phyloP scores from a whole-genome alignment of 2,797 vertebrate genomes.

The Dermochelys coriacea region DNA sequence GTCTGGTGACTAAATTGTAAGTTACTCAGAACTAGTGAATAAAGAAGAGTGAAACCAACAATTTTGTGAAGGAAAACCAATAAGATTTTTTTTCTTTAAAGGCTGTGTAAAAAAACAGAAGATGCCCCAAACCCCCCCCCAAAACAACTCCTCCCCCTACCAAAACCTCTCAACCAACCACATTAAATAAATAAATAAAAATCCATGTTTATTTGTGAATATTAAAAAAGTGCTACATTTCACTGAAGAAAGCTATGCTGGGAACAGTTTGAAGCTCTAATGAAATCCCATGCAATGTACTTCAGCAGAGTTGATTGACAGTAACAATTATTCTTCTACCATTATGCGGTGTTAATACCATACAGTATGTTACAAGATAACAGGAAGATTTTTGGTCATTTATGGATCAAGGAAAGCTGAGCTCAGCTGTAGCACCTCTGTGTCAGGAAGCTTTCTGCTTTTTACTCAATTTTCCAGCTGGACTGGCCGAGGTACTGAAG shows the following conservation, averaged over 20 bases:
- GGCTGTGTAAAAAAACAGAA: neutral
- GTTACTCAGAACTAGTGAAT: accelerated
- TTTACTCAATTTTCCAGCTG: neutral
- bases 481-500: neutral
- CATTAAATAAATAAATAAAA: neutral
- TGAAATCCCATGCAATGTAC: neutral
- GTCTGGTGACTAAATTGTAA: accelerated
- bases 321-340: neutral
- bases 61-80: accelerated
- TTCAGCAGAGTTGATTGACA: neutral
- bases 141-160: neutral
- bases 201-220: neutral
- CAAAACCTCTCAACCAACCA: neutral
- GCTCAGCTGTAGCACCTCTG: neutral
- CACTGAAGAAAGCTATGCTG: neutral
- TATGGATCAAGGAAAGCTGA: neutral
- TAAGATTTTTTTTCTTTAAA: accelerated
- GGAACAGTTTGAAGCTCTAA: neutral
- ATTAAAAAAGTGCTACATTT: neutral
- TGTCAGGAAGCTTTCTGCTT: neutral
- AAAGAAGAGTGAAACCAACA: accelerated
- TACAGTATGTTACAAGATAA: neutral
- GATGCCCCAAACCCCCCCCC: neutral
- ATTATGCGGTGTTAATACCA: neutral
- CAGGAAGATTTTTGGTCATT: neutral